A percentile compares a stretch with the other conserved stretches of the same genome.
Conservation (phyloP, 1,140 invertebrate genomes). For the Caenorhabditis brenneri region DNA sequence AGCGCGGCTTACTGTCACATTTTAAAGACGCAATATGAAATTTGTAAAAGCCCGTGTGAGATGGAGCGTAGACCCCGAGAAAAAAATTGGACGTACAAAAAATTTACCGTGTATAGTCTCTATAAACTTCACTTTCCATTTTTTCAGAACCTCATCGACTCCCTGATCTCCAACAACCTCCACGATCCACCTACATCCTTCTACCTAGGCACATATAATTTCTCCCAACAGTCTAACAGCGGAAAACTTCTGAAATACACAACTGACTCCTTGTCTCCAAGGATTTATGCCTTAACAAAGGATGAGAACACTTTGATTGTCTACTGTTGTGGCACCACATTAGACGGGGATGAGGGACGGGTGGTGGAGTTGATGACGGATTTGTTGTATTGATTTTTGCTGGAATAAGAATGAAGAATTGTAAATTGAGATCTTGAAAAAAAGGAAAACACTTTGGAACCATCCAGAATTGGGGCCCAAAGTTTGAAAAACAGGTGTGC, state of each 20-base stretch:
- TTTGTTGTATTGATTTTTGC: not conserved
- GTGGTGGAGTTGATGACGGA: not conserved
- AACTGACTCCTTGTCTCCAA: not conserved
- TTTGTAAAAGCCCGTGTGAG: too few species aligned
- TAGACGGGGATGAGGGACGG: not conserved
- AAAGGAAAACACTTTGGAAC: too few species aligned
- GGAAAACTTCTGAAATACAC: not conserved
- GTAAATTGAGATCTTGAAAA: not conserved
- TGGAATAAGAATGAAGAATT: too few species aligned
- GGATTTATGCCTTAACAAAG: not conserved
- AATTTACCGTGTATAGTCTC: not conserved
- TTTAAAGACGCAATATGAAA: too few species aligned
- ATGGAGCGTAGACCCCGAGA: too few species aligned
- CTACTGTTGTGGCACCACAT: not conserved
- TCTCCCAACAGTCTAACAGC: not conserved
- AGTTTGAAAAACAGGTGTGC: too few species aligned
- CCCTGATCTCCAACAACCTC: not conserved
- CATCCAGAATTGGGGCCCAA: too few species aligned
- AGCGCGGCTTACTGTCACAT: too few species aligned
- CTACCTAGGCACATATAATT: not conserved
- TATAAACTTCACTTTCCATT: not conserved
- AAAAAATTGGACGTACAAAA: too few species aligned
- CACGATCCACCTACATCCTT: not conserved
- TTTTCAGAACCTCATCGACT: not conserved
- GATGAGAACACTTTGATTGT: not conserved